Evolutionary conservation across 2,797 vertebrate species (phyloP).

Genomic region (Esox masquinongy): DNA sequence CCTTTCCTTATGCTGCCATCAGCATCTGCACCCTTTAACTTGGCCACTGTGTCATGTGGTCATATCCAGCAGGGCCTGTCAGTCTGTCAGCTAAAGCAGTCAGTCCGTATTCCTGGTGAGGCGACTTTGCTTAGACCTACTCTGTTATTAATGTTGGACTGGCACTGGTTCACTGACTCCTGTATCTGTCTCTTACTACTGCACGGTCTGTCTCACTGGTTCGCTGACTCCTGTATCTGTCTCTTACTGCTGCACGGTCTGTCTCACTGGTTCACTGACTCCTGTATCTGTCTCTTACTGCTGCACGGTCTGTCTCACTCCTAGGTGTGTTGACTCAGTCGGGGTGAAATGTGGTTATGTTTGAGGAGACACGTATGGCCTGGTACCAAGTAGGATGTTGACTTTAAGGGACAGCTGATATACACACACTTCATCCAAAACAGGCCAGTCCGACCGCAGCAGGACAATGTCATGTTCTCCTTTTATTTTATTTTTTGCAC

Average conservation of each 20-base stretch:
- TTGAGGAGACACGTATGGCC: constrained; percentile 48
- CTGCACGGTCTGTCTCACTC: constrained; percentile 19
- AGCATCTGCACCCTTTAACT: constrained; percentile 54
- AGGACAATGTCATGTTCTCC: constrained; percentile 12
- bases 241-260: constrained; percentile 14
- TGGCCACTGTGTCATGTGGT: constrained; percentile 17
- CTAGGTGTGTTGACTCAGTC: constrained; percentile 24
- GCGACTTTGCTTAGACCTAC: constrained; percentile 20
- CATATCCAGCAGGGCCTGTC: constrained; percentile 41
- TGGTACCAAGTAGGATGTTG: constrained; percentile 66
- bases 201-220: constrained; percentile 21
- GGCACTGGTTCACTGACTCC: constrained; percentile 3
- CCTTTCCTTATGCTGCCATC: constrained; percentile 66
- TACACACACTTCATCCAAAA: constrained; percentile 34
- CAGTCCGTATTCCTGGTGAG: constrained; percentile 16
- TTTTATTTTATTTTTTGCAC: background rate
- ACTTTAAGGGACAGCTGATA: constrained; percentile 54
- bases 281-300: constrained; percentile 5
- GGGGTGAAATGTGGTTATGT: constrained; percentile 34
- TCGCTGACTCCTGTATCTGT: constrained; percentile 7
- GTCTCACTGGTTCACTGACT: constrained; percentile 14
- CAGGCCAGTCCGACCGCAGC: constrained; percentile 34
- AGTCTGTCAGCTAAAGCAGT: constrained; percentile 51
- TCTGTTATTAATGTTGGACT: constrained; percentile 33
- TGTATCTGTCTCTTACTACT: constrained; percentile 9